These are phyloP conservation scores for Drosophila infuscata DNA, from an alignment of 2,888 invertebrate genomes.

Conservation along the genomic window DNA sequence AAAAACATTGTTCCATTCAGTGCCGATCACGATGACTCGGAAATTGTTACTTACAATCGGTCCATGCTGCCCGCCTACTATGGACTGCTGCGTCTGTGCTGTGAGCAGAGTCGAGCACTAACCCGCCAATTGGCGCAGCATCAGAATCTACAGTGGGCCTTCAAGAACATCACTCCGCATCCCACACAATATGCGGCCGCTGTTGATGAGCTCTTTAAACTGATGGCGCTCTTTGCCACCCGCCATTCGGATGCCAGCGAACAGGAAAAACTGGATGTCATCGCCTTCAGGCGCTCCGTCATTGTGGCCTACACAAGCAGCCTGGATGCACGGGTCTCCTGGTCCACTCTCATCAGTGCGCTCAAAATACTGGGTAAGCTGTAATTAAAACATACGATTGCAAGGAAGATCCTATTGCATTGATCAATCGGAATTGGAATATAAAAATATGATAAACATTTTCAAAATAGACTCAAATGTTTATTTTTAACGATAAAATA, in stretches of 20 bases:
- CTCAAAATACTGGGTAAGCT: conserved; percentile 90
- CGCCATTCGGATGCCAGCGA: conserved; percentile 92
- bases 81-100: conserved; percentile 94
- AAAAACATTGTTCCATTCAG: conserved; percentile 85
- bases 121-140: conserved; percentile 95
- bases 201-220: conserved; percentile 95
- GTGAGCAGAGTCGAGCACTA: conserved; percentile 94
- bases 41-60: conserved; percentile 96
- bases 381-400: background rate
- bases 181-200: conserved; percentile 96
- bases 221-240: conserved; percentile 95
- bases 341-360: conserved; percentile 97
- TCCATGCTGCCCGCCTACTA: conserved; percentile 97
- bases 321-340: conserved; percentile 95
- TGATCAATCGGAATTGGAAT: too few relatives aligned
- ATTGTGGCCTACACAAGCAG: conserved; percentile 95
- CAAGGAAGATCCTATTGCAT: accelerated
- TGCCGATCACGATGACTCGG: conserved; percentile 98
- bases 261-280: conserved; percentile 92
- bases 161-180: conserved; percentile 98
- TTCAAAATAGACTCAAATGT: background rate
- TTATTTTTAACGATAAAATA: background rate
- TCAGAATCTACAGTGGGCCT: conserved; percentile 98
- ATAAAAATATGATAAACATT: too few relatives aligned
- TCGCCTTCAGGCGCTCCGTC: conserved; percentile 93